Base-by-base conservation (phyloP, 1,140 invertebrate species). In the Marisa cornuarietis region DNA sequence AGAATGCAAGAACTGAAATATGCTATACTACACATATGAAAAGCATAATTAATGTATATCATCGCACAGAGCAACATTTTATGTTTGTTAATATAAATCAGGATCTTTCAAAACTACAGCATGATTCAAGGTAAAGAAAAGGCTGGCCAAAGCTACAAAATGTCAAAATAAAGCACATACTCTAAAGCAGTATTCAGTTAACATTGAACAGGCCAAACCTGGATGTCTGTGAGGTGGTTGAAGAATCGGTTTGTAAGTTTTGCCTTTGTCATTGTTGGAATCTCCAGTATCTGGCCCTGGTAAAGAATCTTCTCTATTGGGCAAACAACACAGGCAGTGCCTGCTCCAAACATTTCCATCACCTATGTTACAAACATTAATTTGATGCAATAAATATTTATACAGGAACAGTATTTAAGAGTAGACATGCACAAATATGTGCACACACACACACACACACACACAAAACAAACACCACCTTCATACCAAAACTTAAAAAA, bases 311-410 rank as follows among this genome's bases (percentile, higher is more conserved):
- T 92, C 52, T 94, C 94, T 63, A 99, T 94, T 4, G 98, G 98
- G 88, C 95, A 97, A 1, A 99, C 94, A 71, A 97, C 93, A 85
- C 96, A 97, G 0, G 98, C 98, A 26, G 98, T 99, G 76, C 98
- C 98, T 71, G 96, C 93, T 68, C 97, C 97, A 92, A 99, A 99
- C 86, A 98, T 93, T 92, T 99, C 97, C 81, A 98, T 87, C 71
- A 99, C 90, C 96, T 98, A 90, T 14, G 13, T 66, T 24, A 68
- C 58, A 62, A 62, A 76, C 42, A 63, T 18, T 13, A 72, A 31
- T 18, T 31, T 68, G 13, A 68, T 63, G 18, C 18, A 63, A 4
- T 18, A n/a, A 3, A 18, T 63, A 20, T 63, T 63, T n/a, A 63
- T 63, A 20, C n/a, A 63, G 3, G n/a, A 63, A 20, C 7, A 20